Evolutionary conservation across 1,140 invertebrate genomes (phyloP).

Genomic region (Protaetia brevitarsis): DNA sequence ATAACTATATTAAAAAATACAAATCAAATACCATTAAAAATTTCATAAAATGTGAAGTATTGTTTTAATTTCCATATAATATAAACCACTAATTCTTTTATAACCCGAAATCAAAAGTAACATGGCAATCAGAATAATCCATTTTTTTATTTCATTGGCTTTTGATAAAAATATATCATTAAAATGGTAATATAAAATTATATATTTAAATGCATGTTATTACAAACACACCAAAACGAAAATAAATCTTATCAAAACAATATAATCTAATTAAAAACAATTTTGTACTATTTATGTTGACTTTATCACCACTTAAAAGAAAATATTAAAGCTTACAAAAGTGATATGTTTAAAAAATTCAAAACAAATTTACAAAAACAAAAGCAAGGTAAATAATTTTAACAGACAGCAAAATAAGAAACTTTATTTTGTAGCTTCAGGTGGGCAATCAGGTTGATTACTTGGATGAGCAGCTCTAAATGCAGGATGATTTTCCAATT

Average conservation of each 20-base stretch:
- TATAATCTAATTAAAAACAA: slow-evolving; percentile 6
- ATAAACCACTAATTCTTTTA: too few species aligned
- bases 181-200: neutral
- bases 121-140: neutral
- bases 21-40: too few species aligned
- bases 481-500: slow-evolving; percentile 81
- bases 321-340: slow-evolving; percentile 2
- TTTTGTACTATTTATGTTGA: neutral
- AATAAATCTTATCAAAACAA: too few species aligned
- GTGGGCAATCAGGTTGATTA: slow-evolving; percentile 88
- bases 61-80: too few species aligned
- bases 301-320: neutral
- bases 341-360: neutral
- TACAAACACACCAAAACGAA: neutral
- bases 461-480: slow-evolving; percentile 85
- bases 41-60: too few species aligned
- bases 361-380: neutral
- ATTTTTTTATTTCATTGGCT: neutral
- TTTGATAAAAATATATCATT: neutral
- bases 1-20: too few species aligned
- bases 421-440: slow-evolving; percentile 72
- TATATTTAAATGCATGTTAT: neutral
- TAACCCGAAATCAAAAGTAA: too few species aligned
- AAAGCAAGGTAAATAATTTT: neutral
- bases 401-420: slow-evolving; percentile 38